phyloP scores from a whole-genome alignment of 92 coral and sea anemone species.

The Epizoanthus rinbou region DNA sequence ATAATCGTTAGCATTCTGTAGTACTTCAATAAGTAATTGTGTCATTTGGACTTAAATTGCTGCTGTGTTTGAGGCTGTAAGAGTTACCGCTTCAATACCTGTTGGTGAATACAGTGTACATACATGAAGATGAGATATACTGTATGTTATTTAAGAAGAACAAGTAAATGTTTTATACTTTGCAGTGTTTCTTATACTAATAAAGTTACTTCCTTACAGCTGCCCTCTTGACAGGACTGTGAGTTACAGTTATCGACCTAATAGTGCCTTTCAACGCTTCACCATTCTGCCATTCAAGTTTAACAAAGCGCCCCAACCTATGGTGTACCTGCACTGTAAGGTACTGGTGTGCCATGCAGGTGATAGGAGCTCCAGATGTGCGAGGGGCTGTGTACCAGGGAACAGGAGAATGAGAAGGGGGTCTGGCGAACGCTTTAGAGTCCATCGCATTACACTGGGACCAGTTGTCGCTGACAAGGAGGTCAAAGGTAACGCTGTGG shows the following conservation, averaged over 20 bases:
- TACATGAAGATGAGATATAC: too few species aligned
- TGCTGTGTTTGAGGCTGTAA: too few species aligned
- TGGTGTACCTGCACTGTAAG: conserved; percentile 80
- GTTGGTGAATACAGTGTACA: background rate
- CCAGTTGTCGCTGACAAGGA: conserved; percentile 49
- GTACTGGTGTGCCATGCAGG: conserved; percentile 83
- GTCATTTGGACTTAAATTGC: too few species aligned
- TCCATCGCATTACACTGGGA: conserved; percentile 75
- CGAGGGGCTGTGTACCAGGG: conserved; percentile 60
- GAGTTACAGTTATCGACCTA: conserved; percentile 49
- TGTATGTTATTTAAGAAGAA: background rate
- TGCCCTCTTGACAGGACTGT: conserved; percentile 72
- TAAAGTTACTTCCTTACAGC: conserved; percentile 16
- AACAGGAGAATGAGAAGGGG: conserved; percentile 41
- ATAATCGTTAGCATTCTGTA: too few species aligned
- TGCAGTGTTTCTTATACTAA: background rate
- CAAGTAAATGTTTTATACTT: background rate
- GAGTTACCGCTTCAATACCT: background rate
- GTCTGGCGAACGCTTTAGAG: conserved; percentile 31
- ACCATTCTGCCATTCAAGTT: conserved; percentile 74
- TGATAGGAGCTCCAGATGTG: conserved; percentile 63
- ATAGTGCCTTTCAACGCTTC: conserved; percentile 66
- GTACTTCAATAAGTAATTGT: too few species aligned
- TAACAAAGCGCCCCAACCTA: conserved; percentile 37
- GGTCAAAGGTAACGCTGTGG: background rate